Conservation (phyloP, 2,888 invertebrate species). For the Phortica magna region DNA sequence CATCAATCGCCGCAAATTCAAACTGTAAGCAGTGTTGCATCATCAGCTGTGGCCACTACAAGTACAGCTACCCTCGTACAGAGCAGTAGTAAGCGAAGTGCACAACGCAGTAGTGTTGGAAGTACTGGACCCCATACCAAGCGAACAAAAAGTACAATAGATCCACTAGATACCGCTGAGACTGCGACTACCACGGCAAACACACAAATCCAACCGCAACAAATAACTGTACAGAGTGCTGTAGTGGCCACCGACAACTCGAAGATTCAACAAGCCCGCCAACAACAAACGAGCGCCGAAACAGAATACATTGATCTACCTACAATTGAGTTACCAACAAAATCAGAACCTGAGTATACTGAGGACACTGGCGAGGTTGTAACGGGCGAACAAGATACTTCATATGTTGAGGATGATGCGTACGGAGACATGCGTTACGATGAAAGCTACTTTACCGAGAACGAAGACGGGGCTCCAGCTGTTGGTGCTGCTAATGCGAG, state of each 20-base stretch:
- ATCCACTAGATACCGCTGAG: slow-evolving; percentile 82
- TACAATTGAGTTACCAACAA: slow-evolving; percentile 80
- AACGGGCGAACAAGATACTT: slow-evolving; percentile 82
- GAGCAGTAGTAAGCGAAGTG: slow-evolving; percentile 75
- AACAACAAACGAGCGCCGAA: slow-evolving; percentile 64
- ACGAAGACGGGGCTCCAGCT: slow-evolving; percentile 74
- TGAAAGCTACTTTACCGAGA: slow-evolving; percentile 78
- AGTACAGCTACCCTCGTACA: slow-evolving; percentile 72
- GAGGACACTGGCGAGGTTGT: slow-evolving; percentile 83
- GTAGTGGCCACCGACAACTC: slow-evolving; percentile 74
- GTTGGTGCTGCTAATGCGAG: slow-evolving; percentile 63
- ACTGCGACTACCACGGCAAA: slow-evolving; percentile 74
- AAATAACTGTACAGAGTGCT: slow-evolving; percentile 80
- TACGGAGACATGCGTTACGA: slow-evolving; percentile 82
- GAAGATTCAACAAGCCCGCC: slow-evolving; percentile 57
- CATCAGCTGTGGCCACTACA: slow-evolving; percentile 57
- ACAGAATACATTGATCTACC: slow-evolving; percentile 78
- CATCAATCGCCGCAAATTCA: slow-evolving; percentile 66
- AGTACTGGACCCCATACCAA: slow-evolving; percentile 69
- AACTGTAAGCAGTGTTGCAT: slow-evolving; percentile 37
- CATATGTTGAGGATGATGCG: slow-evolving; percentile 83
- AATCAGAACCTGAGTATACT: slow-evolving; percentile 84
- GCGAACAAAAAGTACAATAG: slow-evolving; percentile 75
- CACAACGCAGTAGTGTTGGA: slow-evolving; percentile 72
- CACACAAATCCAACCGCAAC: slow-evolving; percentile 55